Conservation (phyloP, 2,888 invertebrate species). For the Erebia epiphron region DNA sequence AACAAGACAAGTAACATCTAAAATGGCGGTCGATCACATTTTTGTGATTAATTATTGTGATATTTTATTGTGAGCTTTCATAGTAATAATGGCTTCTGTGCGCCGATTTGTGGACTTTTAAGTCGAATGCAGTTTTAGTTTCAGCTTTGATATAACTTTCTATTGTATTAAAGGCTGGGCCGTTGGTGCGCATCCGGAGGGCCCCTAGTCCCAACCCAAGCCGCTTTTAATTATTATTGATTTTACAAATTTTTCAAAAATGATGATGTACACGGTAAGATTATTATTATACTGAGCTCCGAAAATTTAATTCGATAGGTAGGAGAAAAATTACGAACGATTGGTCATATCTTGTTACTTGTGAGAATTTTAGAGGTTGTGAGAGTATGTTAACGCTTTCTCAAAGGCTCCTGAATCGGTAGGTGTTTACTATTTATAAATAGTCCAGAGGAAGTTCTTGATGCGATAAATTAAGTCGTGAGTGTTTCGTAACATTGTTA, state of each 20-base stretch:
- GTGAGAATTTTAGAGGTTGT: not conserved
- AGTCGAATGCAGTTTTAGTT: conserved; percentile 1
- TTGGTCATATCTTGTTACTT: not conserved
- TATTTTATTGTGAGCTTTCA: not conserved
- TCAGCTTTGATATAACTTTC: conserved; percentile 2
- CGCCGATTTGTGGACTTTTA: not conserved
- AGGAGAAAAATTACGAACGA: not conserved
- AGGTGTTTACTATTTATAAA: no score
- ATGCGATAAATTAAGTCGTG: no score
- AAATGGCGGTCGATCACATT: conserved; percentile 23
- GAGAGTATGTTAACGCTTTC: not conserved
- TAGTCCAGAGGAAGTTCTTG: no score
- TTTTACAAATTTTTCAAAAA: conserved; percentile 51
- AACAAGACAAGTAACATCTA: not conserved
- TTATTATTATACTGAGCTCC: conserved; percentile 11
- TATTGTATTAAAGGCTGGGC: conserved; percentile 19
- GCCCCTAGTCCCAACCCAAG: conserved; percentile 42
- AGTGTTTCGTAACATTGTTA: no score
- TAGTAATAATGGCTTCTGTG: not conserved
- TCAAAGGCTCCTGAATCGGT: no score
- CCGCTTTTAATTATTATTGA: conserved; percentile 54
- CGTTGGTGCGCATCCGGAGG: conserved; percentile 46
- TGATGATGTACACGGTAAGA: conserved; percentile 80
- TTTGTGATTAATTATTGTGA: conserved; percentile 3
- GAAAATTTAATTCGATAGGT: not conserved